Base-by-base conservation (phyloP, 2,888 invertebrate species). In the Microctonus hyperodae region DNA sequence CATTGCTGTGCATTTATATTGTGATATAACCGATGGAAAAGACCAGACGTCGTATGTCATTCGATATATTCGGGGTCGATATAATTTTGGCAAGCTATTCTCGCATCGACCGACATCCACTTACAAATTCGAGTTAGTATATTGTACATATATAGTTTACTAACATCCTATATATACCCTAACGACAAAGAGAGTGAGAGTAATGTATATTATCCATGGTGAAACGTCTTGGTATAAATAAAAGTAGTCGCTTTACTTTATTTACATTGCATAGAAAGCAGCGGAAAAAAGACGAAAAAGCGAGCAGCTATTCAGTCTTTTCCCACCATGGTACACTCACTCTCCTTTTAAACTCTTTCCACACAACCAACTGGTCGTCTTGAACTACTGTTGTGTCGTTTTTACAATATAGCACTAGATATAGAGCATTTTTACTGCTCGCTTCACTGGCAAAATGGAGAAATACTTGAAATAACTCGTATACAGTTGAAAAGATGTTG, bases 81-180 rank as follows among this genome's bases (percentile, higher is more conserved):
- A 79, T 78, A 78, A 80, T 80, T 81, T 81, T 80, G 80, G 80
- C 79, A 80, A 76, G 73, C 75, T 78, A 74, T 78, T 78, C 75
- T 74, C 75, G 73, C 70, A 68, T 74, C 73, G 72, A 70, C 63
- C 48, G 20, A 40, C 55, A 55, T n/a, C 23, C 51, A 31, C 44
- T 23, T 65, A 56, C 16, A 40, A 48, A 62, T 25, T 23, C 23
- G 51, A 31, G 64, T 57, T 44, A 50, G 13, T 23, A 23, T 4
- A 9, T 20, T 55, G 67, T 35, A 20, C 28, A 7, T 28, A 28
- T 5, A 28, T 28, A 5, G 7, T 28, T 28, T 44, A 56, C 50
- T 22, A 50, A 53, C n/a, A n/a, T 22, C 25, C 11, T 25, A n/a
- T 23, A 53, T 53, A 25, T 25, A 22, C 44, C 44, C 56, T 25